These are phyloP conservation scores for Drosophila erecta DNA, from an alignment of 1,140 invertebrate genomes.

Conservation along the genomic window DNA sequence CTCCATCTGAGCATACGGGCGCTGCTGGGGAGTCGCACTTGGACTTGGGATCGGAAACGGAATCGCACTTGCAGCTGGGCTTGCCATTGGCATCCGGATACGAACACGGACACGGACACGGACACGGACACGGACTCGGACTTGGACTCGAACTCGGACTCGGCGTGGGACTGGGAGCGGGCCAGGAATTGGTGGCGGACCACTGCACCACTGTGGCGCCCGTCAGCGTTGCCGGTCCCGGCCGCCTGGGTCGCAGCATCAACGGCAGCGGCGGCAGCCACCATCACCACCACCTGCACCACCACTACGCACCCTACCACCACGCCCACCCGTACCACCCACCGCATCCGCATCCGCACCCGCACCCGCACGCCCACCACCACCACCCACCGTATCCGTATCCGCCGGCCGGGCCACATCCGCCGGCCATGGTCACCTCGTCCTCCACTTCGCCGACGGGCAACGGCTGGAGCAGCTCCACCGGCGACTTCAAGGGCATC, in stretches of 20 bases:
- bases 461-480: constrained; percentile 64
- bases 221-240: constrained; percentile 52
- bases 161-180: neutral
- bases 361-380: constrained; percentile 12
- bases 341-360: constrained; percentile 3
- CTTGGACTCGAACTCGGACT: neutral
- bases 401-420: constrained; percentile 23
- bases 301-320: constrained; percentile 41
- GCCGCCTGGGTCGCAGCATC: constrained; percentile 40
- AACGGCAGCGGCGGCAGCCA: constrained; percentile 40
- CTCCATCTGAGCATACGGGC: constrained; percentile 33
- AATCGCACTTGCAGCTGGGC: neutral
- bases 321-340: constrained; percentile 14
- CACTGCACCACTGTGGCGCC: constrained; percentile 46
- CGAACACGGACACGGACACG: neutral
- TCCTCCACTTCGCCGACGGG: constrained; percentile 70
- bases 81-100: neutral
- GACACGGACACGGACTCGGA: neutral
- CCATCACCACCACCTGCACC: constrained; percentile 35
- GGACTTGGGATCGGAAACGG: neutral
- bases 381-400: constrained; percentile 1
- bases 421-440: constrained; percentile 61
- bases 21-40: neutral
- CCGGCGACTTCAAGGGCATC: constrained; percentile 64
- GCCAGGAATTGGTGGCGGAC: constrained; percentile 7